phyloP scores from a whole-genome alignment of 2,888 invertebrate species.

The Conus canariensis region DNA sequence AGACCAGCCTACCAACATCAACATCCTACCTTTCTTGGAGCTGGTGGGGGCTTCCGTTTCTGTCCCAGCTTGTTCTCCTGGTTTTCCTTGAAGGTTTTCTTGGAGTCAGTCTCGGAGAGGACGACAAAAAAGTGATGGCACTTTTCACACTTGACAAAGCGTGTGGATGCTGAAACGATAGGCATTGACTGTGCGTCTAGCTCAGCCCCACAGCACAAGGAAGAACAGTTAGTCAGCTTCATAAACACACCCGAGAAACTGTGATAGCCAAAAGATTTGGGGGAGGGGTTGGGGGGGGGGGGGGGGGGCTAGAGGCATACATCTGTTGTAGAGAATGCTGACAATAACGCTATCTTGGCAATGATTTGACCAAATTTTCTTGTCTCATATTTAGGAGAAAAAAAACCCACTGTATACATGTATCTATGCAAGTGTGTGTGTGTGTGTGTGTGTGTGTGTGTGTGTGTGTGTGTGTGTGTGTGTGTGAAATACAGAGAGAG shows the following conservation, averaged over 20 bases:
- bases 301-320: too few species aligned
- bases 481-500: too few species aligned
- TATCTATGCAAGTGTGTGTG: neutral
- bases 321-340: neutral
- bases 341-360: too few species aligned
- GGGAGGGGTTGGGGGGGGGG: too few species aligned
- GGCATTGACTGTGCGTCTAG: neutral
- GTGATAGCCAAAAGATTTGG: neutral
- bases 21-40: conserved; percentile 88
- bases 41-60: conserved; percentile 87
- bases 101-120: conserved; percentile 93
- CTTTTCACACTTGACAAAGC: conserved; percentile 98
- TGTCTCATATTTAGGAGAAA: too few species aligned
- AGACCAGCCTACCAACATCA: neutral
- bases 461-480: too few species aligned
- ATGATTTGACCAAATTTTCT: too few species aligned
- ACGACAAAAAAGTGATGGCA: conserved; percentile 99
- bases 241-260: too few species aligned
- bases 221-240: too few species aligned
- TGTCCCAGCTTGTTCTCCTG: conserved; percentile 58
- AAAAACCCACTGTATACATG: too few species aligned
- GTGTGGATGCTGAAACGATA: conserved; percentile 85
- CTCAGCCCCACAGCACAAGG: neutral
- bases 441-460: neutral
- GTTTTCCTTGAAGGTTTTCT: conserved; percentile 87